Percentiles rank a stretch among this genome's conserved stretches.
Evolutionary conservation across 2,113 vertebrate genomes (phyloP).

Genomic region (Macrotus californicus): DNA sequence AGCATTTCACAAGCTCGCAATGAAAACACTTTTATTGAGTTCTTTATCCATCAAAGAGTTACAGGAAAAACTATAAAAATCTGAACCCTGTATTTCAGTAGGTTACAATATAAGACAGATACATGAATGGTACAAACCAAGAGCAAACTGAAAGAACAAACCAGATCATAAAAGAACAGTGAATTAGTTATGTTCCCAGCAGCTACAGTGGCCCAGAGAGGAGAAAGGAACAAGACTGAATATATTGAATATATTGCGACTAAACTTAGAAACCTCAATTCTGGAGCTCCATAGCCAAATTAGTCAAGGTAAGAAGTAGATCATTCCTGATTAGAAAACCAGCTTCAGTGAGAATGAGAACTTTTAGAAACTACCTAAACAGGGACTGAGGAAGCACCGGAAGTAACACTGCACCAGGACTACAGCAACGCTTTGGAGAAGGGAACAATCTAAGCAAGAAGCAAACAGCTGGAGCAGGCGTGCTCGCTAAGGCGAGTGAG

Average conservation of each 20-base stretch:
- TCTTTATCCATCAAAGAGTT: background rate
- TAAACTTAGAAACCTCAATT: background rate
- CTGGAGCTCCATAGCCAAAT: background rate
- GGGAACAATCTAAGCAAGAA: background rate
- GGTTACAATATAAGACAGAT: background rate
- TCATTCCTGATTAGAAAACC: background rate
- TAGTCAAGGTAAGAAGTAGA: background rate
- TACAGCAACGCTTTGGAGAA: background rate
- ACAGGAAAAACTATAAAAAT: background rate
- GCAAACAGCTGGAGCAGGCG: background rate
- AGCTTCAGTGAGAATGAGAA: background rate
- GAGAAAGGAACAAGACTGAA: background rate
- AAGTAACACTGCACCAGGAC: background rate
- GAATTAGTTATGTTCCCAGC: background rate
- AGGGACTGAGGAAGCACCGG: background rate
- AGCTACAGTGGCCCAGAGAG: background rate
- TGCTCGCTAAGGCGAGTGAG: background rate
- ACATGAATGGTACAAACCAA: background rate
- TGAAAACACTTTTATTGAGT: background rate
- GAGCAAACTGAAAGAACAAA: background rate
- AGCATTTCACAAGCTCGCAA: slow-evolving; percentile 20
- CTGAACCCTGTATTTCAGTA: background rate
- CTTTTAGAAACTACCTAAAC: background rate
- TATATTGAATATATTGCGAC: background rate
- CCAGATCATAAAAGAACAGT: background rate